A percentile compares a stretch with the other conserved stretches of the same genome.
These are phyloP conservation scores for Anseranas semipalmata DNA, from an alignment of 2,113 vertebrate species.

Conservation along the genomic window DNA sequence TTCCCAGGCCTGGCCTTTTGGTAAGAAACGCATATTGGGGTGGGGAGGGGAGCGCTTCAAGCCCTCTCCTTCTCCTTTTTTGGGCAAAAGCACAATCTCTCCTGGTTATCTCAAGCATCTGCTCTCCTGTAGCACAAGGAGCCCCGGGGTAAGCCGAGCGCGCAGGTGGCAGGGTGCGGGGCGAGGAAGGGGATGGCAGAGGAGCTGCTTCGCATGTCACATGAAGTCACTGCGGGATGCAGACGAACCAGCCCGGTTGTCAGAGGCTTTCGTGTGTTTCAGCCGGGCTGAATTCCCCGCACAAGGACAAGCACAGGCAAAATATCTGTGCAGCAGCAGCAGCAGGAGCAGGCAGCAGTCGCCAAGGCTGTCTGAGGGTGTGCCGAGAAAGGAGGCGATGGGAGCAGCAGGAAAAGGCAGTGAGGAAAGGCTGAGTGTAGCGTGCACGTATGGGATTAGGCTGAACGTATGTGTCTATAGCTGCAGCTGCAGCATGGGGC, in stretches of 20 bases:
- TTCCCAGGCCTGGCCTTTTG: neutral
- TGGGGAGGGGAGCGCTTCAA: neutral
- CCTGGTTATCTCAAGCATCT: neutral
- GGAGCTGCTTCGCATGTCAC: neutral
- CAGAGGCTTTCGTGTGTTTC: neutral
- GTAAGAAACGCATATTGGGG: neutral
- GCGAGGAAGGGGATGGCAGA: neutral
- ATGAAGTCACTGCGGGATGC: neutral
- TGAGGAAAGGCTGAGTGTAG: neutral
- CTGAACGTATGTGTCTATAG: neutral
- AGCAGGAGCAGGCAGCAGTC: neutral
- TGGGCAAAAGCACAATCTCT: neutral
- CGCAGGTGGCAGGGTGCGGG: rapidly evolving
- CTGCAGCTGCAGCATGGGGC: rapidly evolving
- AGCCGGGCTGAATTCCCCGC: neutral
- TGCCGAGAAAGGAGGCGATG: neutral
- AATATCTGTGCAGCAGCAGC: neutral
- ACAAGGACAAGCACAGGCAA: neutral
- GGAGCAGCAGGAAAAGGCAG: constrained; percentile 45
- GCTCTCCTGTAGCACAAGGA: neutral
- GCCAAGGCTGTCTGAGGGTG: neutral
- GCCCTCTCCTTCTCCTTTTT: neutral
- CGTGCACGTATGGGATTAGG: neutral
- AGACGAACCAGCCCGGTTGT: neutral
- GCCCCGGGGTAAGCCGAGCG: neutral